Conservation (phyloP, 2,888 invertebrate species). For the Drosophila merina region DNA sequence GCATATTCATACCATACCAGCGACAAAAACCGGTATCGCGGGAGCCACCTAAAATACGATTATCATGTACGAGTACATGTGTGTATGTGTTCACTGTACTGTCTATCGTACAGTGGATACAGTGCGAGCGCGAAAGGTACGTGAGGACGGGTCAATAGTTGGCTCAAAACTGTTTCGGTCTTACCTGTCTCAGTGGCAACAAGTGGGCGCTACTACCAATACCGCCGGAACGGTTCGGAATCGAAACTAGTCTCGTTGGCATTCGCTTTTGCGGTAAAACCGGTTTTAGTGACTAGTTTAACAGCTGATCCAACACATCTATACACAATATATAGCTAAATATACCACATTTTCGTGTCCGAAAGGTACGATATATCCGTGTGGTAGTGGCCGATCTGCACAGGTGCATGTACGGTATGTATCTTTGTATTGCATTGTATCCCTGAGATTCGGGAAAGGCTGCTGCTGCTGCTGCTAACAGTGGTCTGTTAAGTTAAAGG, state of each 20-base stretch:
- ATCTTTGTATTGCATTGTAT: slow-evolving; percentile 39
- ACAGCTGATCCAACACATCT: slow-evolving; percentile 41
- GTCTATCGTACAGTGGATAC: background rate
- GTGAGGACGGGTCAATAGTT: slow-evolving; percentile 68
- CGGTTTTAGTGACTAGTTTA: slow-evolving; percentile 44
- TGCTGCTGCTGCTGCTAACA: slow-evolving; percentile 54
- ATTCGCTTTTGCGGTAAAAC: slow-evolving; percentile 44
- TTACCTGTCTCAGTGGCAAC: slow-evolving; percentile 28
- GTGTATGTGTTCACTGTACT: slow-evolving; percentile 20
- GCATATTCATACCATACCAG: slow-evolving; percentile 42
- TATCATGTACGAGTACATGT: slow-evolving; percentile 7
- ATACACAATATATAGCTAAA: slow-evolving; percentile 12
- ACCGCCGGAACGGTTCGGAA: slow-evolving; percentile 19
- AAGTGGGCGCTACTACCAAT: slow-evolving; percentile 42
- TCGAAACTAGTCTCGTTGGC: slow-evolving; percentile 19
- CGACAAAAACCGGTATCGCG: slow-evolving; percentile 39
- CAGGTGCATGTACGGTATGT: slow-evolving; percentile 64
- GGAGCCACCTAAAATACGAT: slow-evolving; percentile 45
- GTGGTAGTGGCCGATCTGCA: slow-evolving; percentile 2
- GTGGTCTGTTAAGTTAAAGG: slow-evolving; percentile 59
- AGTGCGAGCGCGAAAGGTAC: slow-evolving; percentile 54
- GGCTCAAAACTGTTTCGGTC: slow-evolving; percentile 68
- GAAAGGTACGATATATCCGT: background rate
- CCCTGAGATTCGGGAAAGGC: background rate
- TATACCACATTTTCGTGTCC: background rate